phyloP scores from a whole-genome alignment of 2,113 vertebrate genomes.

The Eulemur rufifrons region DNA sequence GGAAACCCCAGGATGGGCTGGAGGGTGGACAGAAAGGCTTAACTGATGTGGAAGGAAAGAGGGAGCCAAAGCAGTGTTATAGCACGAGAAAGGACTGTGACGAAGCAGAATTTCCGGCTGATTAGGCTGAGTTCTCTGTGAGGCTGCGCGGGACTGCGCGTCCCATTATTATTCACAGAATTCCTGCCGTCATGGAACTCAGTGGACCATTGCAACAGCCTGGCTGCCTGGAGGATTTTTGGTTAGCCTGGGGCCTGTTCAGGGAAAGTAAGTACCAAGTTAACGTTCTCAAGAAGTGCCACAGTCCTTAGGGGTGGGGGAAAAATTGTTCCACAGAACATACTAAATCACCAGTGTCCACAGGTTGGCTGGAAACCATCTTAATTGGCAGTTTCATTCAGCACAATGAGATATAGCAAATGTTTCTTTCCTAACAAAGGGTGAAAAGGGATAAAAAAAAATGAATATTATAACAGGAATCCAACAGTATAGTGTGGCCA shows the following conservation, averaged over 20 bases:
- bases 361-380: not conserved
- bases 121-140: not conserved
- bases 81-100: not conserved
- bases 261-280: not conserved
- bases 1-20: not conserved
- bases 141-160: not conserved
- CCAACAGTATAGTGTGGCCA: too few relatives aligned
- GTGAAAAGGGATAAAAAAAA: not conserved
- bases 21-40: not conserved
- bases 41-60: not conserved
- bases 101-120: not conserved
- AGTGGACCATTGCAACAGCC: too few relatives aligned
- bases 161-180: not conserved
- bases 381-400: accelerated
- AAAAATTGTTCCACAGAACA: not conserved
- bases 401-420: not conserved
- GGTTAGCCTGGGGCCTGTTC: not conserved
- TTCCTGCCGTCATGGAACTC: not conserved
- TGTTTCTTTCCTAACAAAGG: not conserved
- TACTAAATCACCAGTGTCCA: not conserved
- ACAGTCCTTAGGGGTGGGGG: not conserved
- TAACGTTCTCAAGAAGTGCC: not conserved
- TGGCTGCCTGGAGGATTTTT: not conserved
- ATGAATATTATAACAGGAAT: not conserved
- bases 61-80: not conserved